Conservation (phyloP, 2,888 invertebrate genomes). For the Agrochola lota region DNA sequence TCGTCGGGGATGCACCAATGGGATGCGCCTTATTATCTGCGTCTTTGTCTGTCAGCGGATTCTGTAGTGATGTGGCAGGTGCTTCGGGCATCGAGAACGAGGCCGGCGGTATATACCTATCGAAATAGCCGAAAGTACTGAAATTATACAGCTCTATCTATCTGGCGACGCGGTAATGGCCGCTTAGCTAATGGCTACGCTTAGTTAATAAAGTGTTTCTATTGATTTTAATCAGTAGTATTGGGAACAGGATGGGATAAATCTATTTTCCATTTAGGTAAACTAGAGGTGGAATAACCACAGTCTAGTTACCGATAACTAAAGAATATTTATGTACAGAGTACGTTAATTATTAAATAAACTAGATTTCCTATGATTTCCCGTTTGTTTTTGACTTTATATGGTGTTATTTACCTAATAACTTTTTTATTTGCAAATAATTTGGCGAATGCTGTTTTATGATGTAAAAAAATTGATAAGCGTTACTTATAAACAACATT, state of each 20-base stretch:
- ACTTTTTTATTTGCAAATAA: background rate
- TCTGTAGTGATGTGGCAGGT: conserved; percentile 82
- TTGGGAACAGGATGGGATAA: conserved; percentile 16
- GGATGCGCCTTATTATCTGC: conserved; percentile 89
- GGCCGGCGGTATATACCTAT: conserved; percentile 51
- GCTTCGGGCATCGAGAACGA: conserved; percentile 67
- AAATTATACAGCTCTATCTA: conserved; percentile 26
- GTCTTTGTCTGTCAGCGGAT: conserved; percentile 90
- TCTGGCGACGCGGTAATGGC: conserved; percentile 25
- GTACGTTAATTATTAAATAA: background rate
- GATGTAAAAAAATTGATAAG: no score
- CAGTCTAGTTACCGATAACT: background rate
- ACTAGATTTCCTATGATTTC: background rate
- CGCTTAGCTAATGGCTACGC: conserved; percentile 2
- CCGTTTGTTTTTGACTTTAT: conserved; percentile 1
- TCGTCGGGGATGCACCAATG: conserved; percentile 91
- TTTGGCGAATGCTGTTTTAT: background rate
- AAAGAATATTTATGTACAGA: background rate
- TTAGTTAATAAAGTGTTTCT: conserved; percentile 9
- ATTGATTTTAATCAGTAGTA: conserved; percentile 1
- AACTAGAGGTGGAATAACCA: background rate
- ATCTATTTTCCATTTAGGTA: conserved; percentile 9
- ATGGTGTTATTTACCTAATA: background rate
- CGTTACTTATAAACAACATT: background rate
- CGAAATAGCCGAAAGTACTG: conserved; percentile 41